Evolutionary conservation across 2,888 invertebrate species (phyloP), one percentile per base, ranked within the genome.

Genomic region (Parasteatoda lunata): DNA sequence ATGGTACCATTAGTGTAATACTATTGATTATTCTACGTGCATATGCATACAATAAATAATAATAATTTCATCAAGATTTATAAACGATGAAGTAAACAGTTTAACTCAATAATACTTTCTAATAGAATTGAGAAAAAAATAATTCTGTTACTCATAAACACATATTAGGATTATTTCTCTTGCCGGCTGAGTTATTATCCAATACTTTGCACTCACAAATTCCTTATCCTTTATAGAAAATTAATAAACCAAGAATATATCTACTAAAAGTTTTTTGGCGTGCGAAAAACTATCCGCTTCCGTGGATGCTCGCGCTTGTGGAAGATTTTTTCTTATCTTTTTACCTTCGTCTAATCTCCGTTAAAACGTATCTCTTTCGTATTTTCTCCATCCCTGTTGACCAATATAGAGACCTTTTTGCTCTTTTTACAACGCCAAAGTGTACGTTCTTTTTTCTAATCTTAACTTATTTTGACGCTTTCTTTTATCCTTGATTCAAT

Each of bases 401-500:
- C 85, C 85, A 80, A 85, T 85, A 76, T 71, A 80, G 76, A 71
- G 85, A 77, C 76, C 85, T 71, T 80, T 84, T 84, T 79, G 68
- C 79, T 84, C 49, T 84, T 70, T 80, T 85, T 85, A 80, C 80
- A 79, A 76, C 71, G 59, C 52, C 64, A 80, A 85, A 78, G 78
- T 78, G 68, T 75, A 77, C 71, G 75, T 76, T 85, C 76, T 80
- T 85, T 73, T 77, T 83, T 82, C 47, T 59, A n/a, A n/a, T 77
- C 79, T 80, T 69, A 85, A 85, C 85, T 85, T 85, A 80, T 80
- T 85, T 85, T 85, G 76, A 79, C 76, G 80, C 85, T 77, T 76
- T 77, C 85, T 80, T 85, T 85, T 85, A 85, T 85, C 85, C 85
- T 71, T 76, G 80, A 85, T 85, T 85, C 85, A 85, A 85, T 85